Base-by-base conservation (phyloP, 2,888 invertebrate species). In the Melitaea athalia region DNA sequence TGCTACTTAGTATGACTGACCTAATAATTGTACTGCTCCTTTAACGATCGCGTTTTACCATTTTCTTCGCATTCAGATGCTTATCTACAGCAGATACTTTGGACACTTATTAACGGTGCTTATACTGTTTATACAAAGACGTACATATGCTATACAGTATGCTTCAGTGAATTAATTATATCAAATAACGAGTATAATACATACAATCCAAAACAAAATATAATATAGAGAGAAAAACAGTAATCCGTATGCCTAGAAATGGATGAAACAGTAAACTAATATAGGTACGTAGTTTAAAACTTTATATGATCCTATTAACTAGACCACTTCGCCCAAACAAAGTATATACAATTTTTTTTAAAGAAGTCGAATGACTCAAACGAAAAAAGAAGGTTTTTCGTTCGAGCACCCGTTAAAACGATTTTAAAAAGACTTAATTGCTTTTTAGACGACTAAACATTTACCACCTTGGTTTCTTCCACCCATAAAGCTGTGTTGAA, bases 91-190 rank as follows among this genome's bases (percentile, higher is more conserved):
- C 75, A 79, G 78, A 78, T 83, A 84, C 79, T 79, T 83, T 87
- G 86, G 85, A 79, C 75, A 87, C 86, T 75, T 86, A 86, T 83
- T 80, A 82, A 79, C 79, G 83, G 79, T 76, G 81, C 84, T 81
- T 81, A 81, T 82, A 33, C 6, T 55, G 33, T 24, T 24, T 52
- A 52, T 52, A 17, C 15, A 15, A 17, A 52, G 10, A 11, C 17
- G 17, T 24, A 11, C 17, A 17, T 12, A 52, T 1, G 17, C 12
- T 11, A 10, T 11, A n/a, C 3, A 43, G 12, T 11, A 43, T 43
- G 43, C 12, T 8, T 43, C 10, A 3, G 33, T 33, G 6, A 5
- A 33, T 5, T 33, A 33, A 33, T 33, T 33, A 5, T 33, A n/a
- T 33, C 33, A 33, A 33, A 33, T 33, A 33, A 38, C 5, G 5